These are phyloP conservation scores for Harpalus rubripes DNA, from an alignment of 2,888 invertebrate species.

Conservation along the genomic window DNA sequence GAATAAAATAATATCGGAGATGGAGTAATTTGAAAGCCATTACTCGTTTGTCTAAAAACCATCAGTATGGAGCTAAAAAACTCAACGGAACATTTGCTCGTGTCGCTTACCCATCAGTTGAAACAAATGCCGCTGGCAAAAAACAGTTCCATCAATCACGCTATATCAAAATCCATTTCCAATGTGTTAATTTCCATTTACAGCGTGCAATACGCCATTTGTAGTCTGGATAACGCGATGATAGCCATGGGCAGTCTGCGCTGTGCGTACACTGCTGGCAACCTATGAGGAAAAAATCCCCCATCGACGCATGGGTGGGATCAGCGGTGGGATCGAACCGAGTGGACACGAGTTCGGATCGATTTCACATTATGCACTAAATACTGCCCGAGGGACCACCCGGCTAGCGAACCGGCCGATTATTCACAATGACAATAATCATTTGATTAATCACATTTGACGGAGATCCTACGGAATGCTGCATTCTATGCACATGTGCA, in stretches of 20 bases:
- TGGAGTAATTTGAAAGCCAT: constrained; percentile 38
- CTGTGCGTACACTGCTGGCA: constrained; percentile 10
- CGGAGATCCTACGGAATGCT: constrained; percentile 36
- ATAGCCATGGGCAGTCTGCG: constrained; percentile 17
- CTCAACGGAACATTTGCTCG: constrained; percentile 44
- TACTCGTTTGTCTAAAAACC: constrained; percentile 24
- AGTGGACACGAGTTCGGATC: constrained; percentile 48
- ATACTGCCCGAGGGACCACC: constrained; percentile 51
- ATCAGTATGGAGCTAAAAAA: neutral
- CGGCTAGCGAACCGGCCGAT: constrained; percentile 68
- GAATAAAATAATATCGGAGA: constrained; percentile 13
- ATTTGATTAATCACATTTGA: constrained; percentile 69
- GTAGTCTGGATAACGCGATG: constrained; percentile 34
- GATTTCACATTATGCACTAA: constrained; percentile 67
- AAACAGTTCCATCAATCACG: constrained; percentile 62
- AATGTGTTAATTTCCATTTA: constrained; percentile 65
- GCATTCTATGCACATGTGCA: constrained; percentile 46
- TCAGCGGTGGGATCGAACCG: constrained; percentile 20
- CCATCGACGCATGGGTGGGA: constrained; percentile 47
- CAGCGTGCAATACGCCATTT: constrained; percentile 51
- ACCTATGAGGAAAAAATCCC: constrained; percentile 24
- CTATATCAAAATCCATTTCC: constrained; percentile 62
- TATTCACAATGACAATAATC: constrained; percentile 71
- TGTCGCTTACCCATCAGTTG: constrained; percentile 48
- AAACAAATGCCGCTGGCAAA: constrained; percentile 50